Evolutionary conservation across 2,113 vertebrate genomes (phyloP).

Genomic region (Stercorarius parasiticus): DNA sequence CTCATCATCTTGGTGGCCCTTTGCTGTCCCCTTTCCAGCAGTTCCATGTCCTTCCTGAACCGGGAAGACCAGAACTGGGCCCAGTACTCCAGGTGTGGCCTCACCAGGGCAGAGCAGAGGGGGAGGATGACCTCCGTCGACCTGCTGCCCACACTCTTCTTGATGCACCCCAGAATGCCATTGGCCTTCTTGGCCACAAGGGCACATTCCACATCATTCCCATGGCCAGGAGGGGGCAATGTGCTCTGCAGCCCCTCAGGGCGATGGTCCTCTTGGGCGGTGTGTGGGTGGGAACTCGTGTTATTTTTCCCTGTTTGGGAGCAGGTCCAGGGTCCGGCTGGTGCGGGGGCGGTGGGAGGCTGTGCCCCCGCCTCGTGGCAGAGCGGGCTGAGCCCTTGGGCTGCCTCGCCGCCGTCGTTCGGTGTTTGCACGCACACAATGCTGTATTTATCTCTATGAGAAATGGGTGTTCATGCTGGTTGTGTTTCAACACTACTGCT

Average conservation of each 20-base stretch:
- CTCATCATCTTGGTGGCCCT: too few relatives aligned
- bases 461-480: not conserved
- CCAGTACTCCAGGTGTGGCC: too few relatives aligned
- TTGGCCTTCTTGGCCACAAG: too few relatives aligned
- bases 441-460: not conserved
- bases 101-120: too few relatives aligned
- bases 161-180: too few relatives aligned
- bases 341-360: not conserved
- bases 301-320: not conserved
- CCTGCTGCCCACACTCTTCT: too few relatives aligned
- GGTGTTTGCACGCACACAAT: not conserved
- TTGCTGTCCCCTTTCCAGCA: too few relatives aligned
- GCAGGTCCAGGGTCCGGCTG: not conserved
- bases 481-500: not conserved
- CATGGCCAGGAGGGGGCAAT: not conserved
- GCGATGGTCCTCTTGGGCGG: fast-evolving
- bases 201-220: not conserved
- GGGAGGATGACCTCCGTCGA: too few relatives aligned
- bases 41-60: too few relatives aligned
- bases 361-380: not conserved
- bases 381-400: not conserved
- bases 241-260: not conserved
- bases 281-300: not conserved
- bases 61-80: too few relatives aligned
- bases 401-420: not conserved